A percentile compares a stretch with the other conserved stretches of the same genome.
Evolutionary conservation across 2,888 invertebrate genomes (phyloP).

Genomic region (Eucriotettix oculatus): DNA sequence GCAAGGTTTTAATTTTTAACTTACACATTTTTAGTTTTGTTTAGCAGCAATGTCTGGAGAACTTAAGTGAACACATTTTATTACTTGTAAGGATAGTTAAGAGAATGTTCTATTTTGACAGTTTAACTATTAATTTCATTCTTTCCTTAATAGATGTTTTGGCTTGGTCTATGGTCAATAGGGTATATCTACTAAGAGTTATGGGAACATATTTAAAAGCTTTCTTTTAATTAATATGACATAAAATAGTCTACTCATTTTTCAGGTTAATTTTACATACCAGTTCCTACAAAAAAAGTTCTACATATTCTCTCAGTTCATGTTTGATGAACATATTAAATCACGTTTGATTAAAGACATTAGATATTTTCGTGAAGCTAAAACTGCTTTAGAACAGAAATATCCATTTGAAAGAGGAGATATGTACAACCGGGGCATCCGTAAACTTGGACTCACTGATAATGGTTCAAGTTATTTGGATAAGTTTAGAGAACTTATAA

Average conservation of each 20-base stretch:
- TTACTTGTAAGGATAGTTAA: no score
- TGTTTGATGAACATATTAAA: slow-evolving; percentile 96
- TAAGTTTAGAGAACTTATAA: slow-evolving; percentile 78
- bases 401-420: slow-evolving; percentile 84
- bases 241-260: slow-evolving; percentile 2
- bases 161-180: no score
- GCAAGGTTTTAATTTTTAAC: no score
- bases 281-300: slow-evolving; percentile 89
- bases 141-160: no score
- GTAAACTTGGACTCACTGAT: slow-evolving; percentile 64
- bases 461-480: slow-evolving; percentile 83
- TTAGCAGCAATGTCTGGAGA: no score
- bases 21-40: no score
- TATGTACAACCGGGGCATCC: slow-evolving; percentile 80
- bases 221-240: no score
- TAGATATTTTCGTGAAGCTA: slow-evolving; percentile 62
- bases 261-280: slow-evolving; percentile 65
- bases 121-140: no score
- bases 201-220: no score
- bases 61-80: no score
- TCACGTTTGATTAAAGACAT: slow-evolving; percentile 81
- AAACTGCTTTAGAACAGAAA: slow-evolving; percentile 43
- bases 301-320: slow-evolving; percentile 87
- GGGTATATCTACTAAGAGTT: no score
- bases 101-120: no score